Evolutionary conservation across 2,888 invertebrate genomes (phyloP), one percentile per base, ranked within the genome.

Genomic region (Cephonodes hylas): DNA sequence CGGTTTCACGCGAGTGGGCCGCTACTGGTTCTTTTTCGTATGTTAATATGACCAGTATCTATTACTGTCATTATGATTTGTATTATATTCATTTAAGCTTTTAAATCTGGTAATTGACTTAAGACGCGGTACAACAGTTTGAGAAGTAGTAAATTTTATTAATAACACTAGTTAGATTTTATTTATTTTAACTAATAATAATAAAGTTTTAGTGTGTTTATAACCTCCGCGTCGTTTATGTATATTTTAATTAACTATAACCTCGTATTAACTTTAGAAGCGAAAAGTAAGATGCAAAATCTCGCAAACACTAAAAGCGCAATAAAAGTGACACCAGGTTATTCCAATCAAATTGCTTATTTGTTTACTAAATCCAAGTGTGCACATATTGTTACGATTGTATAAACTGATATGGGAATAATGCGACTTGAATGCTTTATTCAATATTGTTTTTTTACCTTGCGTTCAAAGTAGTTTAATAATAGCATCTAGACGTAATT

Each of bases 1-100:
- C 90, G 89, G 91, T 91, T 88, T 81, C 77, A 76, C 79, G 75
- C 76, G 89, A 87, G 91, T 90, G 90, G 91, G 91, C 79, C 76
- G 89, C 83, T 76, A 80, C 82, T 80, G 76, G 80, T 80, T 85
- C 80, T 80, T 83, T 85, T 86, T 83, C 80, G 72, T 85, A 86
- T 86, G 86, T 74, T 81, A 84, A 87, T 86, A 76, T 75, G 76
- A 81, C 78, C 78, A 81, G 79, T 78, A 73, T 73, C 69, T 77
- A 78, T 81, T 75, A 76, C 76, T 83, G 81, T 80, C 79, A 77
- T 75, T 56, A 31, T 58, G 45, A 45, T 46, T 58, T 34, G 45
- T 46, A 58, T 60, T 60, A 61, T 61, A 64, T 63, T 69, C 67
- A 57, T 76, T 76, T 74, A 69, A 68, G 71, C 68, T 74, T 73